Percentiles rank a stretch among this genome's conserved stretches.
Evolutionary conservation across 2,113 vertebrate species (phyloP).

Genomic region (Mus pahari): DNA sequence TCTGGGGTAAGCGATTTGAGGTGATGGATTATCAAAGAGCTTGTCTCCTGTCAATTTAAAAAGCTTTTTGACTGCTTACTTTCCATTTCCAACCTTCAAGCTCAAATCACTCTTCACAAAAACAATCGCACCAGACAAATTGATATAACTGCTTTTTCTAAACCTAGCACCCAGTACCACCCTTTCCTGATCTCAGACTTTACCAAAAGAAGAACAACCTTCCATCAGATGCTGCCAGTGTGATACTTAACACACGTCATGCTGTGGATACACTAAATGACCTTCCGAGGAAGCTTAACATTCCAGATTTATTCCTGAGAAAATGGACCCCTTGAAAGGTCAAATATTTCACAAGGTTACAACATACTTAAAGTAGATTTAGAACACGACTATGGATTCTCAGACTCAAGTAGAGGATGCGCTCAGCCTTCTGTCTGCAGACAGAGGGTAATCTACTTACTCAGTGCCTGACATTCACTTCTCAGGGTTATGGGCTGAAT

Average conservation of each 20-base stretch:
- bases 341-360: background rate
- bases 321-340: background rate
- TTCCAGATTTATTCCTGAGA: background rate
- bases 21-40: constrained; percentile 67
- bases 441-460: background rate
- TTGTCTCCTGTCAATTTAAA: constrained; percentile 84
- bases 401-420: background rate
- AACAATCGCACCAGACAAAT: constrained; percentile 75
- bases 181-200: background rate
- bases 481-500: constrained; percentile 10
- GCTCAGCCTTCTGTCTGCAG: background rate
- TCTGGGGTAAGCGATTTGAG: constrained; percentile 57
- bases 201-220: background rate
- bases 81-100: constrained; percentile 81
- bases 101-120: constrained; percentile 75
- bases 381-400: background rate
- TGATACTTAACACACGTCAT: background rate
- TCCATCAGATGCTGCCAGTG: background rate
- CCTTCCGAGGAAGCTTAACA: background rate
- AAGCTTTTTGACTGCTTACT: constrained; percentile 84
- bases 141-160: constrained; percentile 29
- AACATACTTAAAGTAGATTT: background rate
- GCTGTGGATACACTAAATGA: background rate
- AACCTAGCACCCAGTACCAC: background rate
- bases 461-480: background rate